These are phyloP conservation scores for Macroteleia sp. DNA, from an alignment of 2,888 invertebrate species.

Conservation along the genomic window DNA sequence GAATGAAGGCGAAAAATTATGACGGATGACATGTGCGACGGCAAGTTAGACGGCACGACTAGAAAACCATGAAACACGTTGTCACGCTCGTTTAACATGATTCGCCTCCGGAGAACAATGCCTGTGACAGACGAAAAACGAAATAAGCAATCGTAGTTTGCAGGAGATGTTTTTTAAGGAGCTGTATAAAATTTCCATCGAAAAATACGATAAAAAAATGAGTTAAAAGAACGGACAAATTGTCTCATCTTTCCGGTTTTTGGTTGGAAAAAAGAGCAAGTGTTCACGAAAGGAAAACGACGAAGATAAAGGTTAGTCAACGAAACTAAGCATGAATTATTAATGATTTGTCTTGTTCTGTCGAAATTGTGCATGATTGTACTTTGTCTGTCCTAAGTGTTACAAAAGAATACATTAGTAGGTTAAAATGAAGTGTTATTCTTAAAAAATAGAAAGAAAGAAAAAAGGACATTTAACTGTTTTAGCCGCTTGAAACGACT, in stretches of 20 bases:
- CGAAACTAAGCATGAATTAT: slow-evolving; percentile 53
- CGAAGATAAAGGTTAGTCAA: slow-evolving; percentile 55
- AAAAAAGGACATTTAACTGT: slow-evolving; percentile 15
- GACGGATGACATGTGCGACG: slow-evolving; percentile 63
- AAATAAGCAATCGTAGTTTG: slow-evolving; percentile 28
- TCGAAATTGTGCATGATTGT: slow-evolving; percentile 44
- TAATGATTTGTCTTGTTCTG: slow-evolving; percentile 55
- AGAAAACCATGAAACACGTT: slow-evolving; percentile 74
- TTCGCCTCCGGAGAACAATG: slow-evolving; percentile 59
- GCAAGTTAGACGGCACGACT: slow-evolving; percentile 51
- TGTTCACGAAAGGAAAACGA: slow-evolving; percentile 46
- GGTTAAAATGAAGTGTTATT: slow-evolving; percentile 21
- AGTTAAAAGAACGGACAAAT: slow-evolving; percentile 11
- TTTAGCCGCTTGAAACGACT: too few species aligned
- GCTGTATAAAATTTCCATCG: slow-evolving; percentile 19
- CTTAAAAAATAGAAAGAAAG: too few species aligned
- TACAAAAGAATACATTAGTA: slow-evolving; percentile 50
- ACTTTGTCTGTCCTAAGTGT: slow-evolving; percentile 23
- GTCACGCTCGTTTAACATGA: slow-evolving; percentile 74
- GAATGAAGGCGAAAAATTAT: slow-evolving; percentile 50
- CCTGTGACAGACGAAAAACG: slow-evolving; percentile 52
- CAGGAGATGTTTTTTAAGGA: slow-evolving; percentile 14
- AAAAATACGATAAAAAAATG: slow-evolving; percentile 1
- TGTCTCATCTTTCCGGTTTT: slow-evolving; percentile 1
- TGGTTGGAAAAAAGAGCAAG: slow-evolving; percentile 29